Conservation (phyloP, 2,888 invertebrate species). For the Calameuta idolon region DNA sequence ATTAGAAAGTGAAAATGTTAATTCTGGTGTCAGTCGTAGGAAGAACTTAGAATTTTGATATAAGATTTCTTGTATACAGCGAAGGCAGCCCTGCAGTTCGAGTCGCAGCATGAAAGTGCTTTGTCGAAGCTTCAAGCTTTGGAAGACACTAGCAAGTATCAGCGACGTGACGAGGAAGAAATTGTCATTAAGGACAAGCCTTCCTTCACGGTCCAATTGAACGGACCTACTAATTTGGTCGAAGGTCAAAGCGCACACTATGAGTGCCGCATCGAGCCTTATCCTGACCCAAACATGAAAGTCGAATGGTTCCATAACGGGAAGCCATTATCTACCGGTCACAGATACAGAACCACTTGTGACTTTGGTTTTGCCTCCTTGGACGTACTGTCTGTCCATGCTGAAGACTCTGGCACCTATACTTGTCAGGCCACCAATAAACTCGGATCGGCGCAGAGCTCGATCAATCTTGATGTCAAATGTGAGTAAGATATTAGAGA, state of each 20-base stretch:
- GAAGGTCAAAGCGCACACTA: conserved; percentile 94
- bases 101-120: conserved; percentile 90
- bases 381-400: conserved; percentile 93
- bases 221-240: conserved; percentile 85
- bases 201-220: conserved; percentile 85
- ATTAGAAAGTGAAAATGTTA: background rate
- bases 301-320: conserved; percentile 96
- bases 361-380: conserved; percentile 98
- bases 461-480: conserved; percentile 84
- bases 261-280: conserved; percentile 93
- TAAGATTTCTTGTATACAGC: conserved; percentile 69
- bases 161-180: conserved; percentile 85
- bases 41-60: background rate
- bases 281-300: conserved; percentile 88
- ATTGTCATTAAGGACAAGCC: conserved; percentile 85
- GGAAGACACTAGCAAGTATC: conserved; percentile 84
- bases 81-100: conserved; percentile 87
- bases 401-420: conserved; percentile 94
- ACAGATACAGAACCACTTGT: conserved; percentile 92
- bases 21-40: background rate
- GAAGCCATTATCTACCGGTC: conserved; percentile 87
- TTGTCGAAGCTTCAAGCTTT: conserved; percentile 87
- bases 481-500: conserved; percentile 70
- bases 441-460: conserved; percentile 85
- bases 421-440: conserved; percentile 89